phyloP scores from a whole-genome alignment of 2,888 invertebrate genomes.

The Acleris sparsana region DNA sequence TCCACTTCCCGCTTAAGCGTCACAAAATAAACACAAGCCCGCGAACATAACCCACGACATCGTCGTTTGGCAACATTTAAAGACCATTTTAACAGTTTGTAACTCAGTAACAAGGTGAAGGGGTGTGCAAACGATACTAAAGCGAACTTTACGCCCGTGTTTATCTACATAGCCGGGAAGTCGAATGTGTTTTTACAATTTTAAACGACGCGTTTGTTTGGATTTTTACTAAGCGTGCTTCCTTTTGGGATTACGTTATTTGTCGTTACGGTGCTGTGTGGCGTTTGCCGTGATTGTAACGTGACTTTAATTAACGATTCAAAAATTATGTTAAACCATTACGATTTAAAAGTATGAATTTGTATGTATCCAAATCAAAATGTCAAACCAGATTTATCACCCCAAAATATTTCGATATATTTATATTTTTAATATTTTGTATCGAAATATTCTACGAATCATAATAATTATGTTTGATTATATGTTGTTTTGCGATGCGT shows the following conservation, averaged over 20 bases:
- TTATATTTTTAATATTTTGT: too few species aligned
- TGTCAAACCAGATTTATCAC: too few species aligned
- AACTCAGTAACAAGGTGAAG: constrained; percentile 36
- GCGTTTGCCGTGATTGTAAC: background rate
- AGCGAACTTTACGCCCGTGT: constrained; percentile 32
- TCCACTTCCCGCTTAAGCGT: constrained; percentile 7
- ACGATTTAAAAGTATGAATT: too few species aligned
- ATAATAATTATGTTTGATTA: too few species aligned
- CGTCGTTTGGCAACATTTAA: constrained; percentile 35
- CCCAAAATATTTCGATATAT: too few species aligned
- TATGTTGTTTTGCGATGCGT: too few species aligned
- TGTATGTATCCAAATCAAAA: too few species aligned
- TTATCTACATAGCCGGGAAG: constrained; percentile 35
- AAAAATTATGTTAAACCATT: too few species aligned
- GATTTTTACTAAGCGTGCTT: constrained; percentile 4
- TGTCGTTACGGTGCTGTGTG: background rate
- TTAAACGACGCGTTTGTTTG: constrained; percentile 28
- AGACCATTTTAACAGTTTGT: constrained; percentile 36
- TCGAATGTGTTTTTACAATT: constrained; percentile 36
- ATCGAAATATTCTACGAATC: too few species aligned
- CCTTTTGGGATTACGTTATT: constrained; percentile 17
- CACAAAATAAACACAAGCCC: constrained; percentile 17
- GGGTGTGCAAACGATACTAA: constrained; percentile 34
- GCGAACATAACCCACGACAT: constrained; percentile 22
- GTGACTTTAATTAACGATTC: too few species aligned